Base-by-base conservation (phyloP, 2,888 invertebrate species). In the Drosophila falleni region DNA sequence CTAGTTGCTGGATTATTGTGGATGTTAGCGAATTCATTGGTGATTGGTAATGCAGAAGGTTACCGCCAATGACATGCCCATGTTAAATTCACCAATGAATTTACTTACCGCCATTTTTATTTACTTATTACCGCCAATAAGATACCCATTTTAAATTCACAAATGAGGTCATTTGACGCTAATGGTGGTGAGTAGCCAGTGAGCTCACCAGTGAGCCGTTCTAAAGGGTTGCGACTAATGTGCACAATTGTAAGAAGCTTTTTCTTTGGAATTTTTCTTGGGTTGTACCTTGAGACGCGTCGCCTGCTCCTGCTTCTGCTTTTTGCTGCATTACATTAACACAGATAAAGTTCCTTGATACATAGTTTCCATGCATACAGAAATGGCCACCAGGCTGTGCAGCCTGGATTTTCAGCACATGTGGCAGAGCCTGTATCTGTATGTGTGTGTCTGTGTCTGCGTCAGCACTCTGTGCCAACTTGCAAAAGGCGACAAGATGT, bases 291-390 rank as follows among this genome's bases (percentile, higher is more conserved):
- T 46, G 23, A 71, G 81, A 71, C 69, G 56, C 4, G 59, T 58
- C 64, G 73, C 51, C 51, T 67, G 47, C 49, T 47, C 50, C 41
- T 74, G 72, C 39, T 56, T 56, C 42, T 75, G 72, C 72, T 70
- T 81, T 88, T 76, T 87, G 87, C 87, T 89, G 88, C 87, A 89
- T 88, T 83, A 81, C 89, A 90, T 90, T 89, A 89, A 89, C 85
- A 86, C 89, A 90, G 89, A 89, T 89, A 88, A 90, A 90, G 87
- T 90, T 90, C 81, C 86, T 86, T 88, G 89, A 87, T 88, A 85
- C 80, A 85, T 87, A 85, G 85, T 89, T 81, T 82, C 69, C 81
- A 77, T 87, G 74, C 87, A 86, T 81, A 81, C 61, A 72, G 69
- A 88, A 80, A 78, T 81, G 73, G 75, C 76, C 69, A 62, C 59